phyloP scores from a whole-genome alignment of 1,140 invertebrate species.

The Thaumetopoea pityocampa region DNA sequence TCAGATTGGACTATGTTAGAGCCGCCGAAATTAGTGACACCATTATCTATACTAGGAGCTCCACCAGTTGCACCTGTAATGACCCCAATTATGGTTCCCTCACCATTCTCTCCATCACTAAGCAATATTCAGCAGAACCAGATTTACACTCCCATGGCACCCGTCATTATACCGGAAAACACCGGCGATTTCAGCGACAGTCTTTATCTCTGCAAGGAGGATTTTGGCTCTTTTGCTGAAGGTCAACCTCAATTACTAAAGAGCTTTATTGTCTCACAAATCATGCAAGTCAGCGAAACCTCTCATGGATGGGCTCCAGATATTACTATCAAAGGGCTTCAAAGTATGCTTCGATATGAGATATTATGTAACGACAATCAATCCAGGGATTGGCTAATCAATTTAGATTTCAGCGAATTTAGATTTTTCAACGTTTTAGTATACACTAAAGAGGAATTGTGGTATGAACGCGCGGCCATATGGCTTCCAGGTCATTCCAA shows the following conservation, averaged over 20 bases:
- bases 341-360: conserved; percentile 46
- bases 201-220: conserved; percentile 56
- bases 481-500: conserved; percentile 63
- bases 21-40: conserved; percentile 7
- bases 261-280: conserved; percentile 40
- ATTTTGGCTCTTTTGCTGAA: conserved; percentile 42
- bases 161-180: too few relatives aligned
- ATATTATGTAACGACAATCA: conserved; percentile 36
- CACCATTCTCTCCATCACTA: conserved; percentile 5
- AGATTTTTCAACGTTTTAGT: conserved; percentile 42
- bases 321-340: conserved; percentile 49
- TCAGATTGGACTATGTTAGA: conserved; percentile 25
- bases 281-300: conserved; percentile 34
- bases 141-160: neutral
- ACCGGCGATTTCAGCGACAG: conserved; percentile 22
- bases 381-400: conserved; percentile 50
- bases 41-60: neutral
- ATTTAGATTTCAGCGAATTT: conserved; percentile 48
- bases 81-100: conserved; percentile 12
- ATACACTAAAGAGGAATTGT: conserved; percentile 56
- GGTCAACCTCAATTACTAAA: conserved; percentile 36
- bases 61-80: neutral
- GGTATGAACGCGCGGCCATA: conserved; percentile 63
- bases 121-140: conserved; percentile 1
- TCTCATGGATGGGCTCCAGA: conserved; percentile 50